Evolutionary conservation across 2,888 invertebrate species (phyloP), one percentile per base, ranked within the genome.

Genomic region (Melolontha melolontha): DNA sequence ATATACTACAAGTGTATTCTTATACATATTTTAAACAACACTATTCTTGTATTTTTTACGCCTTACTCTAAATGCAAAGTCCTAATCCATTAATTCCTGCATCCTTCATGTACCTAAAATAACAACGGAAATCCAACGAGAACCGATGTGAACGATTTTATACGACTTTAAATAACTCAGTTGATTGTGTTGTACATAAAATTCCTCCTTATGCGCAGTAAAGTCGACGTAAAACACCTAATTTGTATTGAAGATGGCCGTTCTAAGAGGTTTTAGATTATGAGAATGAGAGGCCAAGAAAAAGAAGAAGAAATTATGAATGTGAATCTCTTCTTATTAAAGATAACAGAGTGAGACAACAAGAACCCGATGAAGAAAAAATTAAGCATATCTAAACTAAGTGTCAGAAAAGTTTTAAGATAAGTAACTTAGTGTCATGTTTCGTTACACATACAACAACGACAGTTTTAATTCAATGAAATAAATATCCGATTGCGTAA

Each of bases 401-500:
- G 55, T 41, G 41, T 55, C 41, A 55, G 41, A 51, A 55, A 55
- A 22, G 17, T 55, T 41, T 17, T 16, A n/a, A 41, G 55, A 55
- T 55, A 55, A 55, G 55, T 41, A 55, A 55, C 55, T 55, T 55
- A 55, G 41, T 22, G 55, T 55, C 55, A 17, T 22, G 41, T 55
- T 55, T 41, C 22, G 10, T 40, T 41, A n/a, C 17, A 39, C 41
- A 22, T 55, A 17, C 17, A 16, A 55, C 41, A 55, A 41, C 34
- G 34, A 34, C 41, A 41, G 55, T 16, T 55, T 55, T 55, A 55
- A 55, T 55, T 55, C 55, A 41, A 55, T 22, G 55, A 40, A 55
- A 41, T 22, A 55, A 55, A 55, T 55, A 55, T 55, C 41, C 55
- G 55, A 41, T 55, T 55, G 41, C 41, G 55, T 55, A 55, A 55